Evolutionary conservation across 2,888 invertebrate genomes (phyloP), one percentile per base, ranked within the genome.

Genomic region (Dasysyrphus albostriatus): DNA sequence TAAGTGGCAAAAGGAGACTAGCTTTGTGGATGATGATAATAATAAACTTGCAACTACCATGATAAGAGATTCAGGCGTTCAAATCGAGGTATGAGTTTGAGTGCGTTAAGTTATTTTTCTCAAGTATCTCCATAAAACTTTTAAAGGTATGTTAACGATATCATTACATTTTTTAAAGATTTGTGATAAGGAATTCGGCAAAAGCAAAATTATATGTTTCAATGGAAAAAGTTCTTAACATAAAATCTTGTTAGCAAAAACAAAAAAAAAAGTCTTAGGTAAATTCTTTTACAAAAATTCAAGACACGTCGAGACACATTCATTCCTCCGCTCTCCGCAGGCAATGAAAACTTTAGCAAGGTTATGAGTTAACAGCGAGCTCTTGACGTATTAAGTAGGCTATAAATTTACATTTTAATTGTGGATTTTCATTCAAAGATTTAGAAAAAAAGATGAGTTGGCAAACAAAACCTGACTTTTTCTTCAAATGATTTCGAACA

Each of bases 41-140:
- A 76, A 76, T 65, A 80, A 81, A 72, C 72, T 72, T 56, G 42
- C 72, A 59, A 81, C 58, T 14, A 69, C 47, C 32, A 16, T 69
- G 54, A 84, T 77, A 56, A 51, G 88, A 8, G 89, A 89, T 59
- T 89, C 89, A 2, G 89, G 88, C 19, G 88, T 89, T 24, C 88
- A 88, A 84, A 72, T 88, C n/a, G 89, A 88, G 76, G 89, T 88
- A 75, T 88, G 84, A 24, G 14, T 9, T 51, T 70, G 1, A 16
- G 16, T 54, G 24, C 24, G 29, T 58, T 67, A 39, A 54, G 7
- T 24, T 54, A 54, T 54, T 54, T 24, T 54, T 54, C 14, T 44
- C 6, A 44, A 42, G 10, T 24, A 24, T 24, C 24, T 24, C 9
- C 14, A 32, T 32, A 32, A 29, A 32, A 54, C 14, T 54, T 54